phyloP scores from a whole-genome alignment of 1,140 invertebrate genomes.

The Pogonognathellus flavescens region DNA sequence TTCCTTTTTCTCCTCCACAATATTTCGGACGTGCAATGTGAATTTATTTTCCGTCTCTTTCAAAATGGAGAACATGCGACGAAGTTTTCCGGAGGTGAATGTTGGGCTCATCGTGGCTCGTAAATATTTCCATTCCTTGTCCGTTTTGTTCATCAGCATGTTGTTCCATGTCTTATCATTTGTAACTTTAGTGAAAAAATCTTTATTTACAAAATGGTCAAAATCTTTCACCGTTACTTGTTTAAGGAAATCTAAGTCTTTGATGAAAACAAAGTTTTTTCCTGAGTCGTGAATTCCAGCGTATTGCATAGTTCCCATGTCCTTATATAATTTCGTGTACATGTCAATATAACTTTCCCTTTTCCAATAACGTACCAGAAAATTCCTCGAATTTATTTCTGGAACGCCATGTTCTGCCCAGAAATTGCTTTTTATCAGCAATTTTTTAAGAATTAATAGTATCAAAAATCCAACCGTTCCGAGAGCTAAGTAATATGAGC shows the following conservation, averaged over 20 bases:
- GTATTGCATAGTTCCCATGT: neutral
- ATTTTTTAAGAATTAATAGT: too few species aligned
- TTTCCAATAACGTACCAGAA: too few species aligned
- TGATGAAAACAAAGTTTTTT: constrained; percentile 68
- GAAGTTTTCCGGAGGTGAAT: constrained; percentile 66
- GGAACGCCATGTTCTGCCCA: too few species aligned
- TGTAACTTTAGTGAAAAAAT: neutral
- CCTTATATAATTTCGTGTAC: neutral
- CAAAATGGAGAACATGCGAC: constrained; percentile 64
- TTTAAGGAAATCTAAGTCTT: constrained; percentile 71
- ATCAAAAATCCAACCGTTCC: too few species aligned
- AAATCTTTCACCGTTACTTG: constrained; percentile 72
- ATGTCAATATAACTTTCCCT: neutral
- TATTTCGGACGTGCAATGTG: neutral
- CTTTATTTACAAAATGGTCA: constrained; percentile 64
- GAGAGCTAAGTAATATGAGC: too few species aligned
- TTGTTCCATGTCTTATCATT: constrained; percentile 11
- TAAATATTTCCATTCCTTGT: constrained; percentile 58
- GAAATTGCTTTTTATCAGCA: too few species aligned
- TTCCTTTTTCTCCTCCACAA: neutral
- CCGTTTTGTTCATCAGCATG: constrained; percentile 44
- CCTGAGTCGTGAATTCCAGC: constrained; percentile 1
- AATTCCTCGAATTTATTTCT: too few species aligned
- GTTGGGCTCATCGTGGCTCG: constrained; percentile 66
- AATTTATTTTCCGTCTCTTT: neutral